Evolutionary conservation across 1,140 invertebrate genomes (phyloP).

Genomic region (Neotoxoptera formosana): DNA sequence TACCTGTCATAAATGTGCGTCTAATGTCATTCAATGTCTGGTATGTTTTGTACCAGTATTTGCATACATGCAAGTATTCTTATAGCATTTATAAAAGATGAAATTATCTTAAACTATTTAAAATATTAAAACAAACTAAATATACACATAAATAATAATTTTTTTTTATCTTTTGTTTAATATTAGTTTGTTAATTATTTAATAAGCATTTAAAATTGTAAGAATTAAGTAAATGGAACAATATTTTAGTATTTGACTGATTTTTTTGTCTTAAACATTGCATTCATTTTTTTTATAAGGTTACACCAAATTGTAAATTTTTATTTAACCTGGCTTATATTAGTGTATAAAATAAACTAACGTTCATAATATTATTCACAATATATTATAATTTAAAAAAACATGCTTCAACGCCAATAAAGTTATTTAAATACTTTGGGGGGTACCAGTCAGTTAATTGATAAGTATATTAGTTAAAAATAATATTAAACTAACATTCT

Average conservation of each 20-base stretch:
- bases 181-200: slow-evolving; percentile 18
- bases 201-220: neutral
- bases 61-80: slow-evolving; percentile 72
- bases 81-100: neutral
- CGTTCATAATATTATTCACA: no score
- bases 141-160: neutral
- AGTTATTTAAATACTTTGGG: neutral
- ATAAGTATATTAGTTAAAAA: neutral
- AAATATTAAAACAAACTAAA: neutral
- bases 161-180: neutral
- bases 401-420: neutral
- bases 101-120: neutral
- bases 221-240: neutral
- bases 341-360: neutral
- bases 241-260: neutral
- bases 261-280: neutral
- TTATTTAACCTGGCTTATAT: neutral
- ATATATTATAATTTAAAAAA: no score
- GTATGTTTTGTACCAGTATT: slow-evolving; percentile 78
- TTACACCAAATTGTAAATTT: neutral
- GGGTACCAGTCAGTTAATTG: neutral
- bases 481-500: neutral
- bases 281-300: neutral
- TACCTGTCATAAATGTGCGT: slow-evolving; percentile 83
- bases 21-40: slow-evolving; percentile 80